These are phyloP conservation scores for Saturnia japonica DNA, from an alignment of 2,888 invertebrate species.

Conservation along the genomic window DNA sequence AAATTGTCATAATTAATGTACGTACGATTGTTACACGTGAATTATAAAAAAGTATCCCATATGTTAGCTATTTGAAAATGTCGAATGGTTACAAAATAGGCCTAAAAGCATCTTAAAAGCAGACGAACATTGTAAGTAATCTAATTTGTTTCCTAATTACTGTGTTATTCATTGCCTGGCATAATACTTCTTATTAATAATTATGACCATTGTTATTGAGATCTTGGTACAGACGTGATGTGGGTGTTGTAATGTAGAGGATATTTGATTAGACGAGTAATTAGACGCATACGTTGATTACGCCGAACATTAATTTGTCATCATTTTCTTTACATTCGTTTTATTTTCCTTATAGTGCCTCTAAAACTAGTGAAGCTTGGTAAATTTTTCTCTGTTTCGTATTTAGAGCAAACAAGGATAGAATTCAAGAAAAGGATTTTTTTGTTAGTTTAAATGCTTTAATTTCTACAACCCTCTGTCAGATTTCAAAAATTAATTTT, in stretches of 20 bases:
- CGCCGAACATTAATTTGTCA: not conserved
- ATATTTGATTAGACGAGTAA: conserved; percentile 4
- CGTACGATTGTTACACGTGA: not conserved
- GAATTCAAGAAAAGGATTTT: too few species aligned
- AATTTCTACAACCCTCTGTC: too few species aligned
- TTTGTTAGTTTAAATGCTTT: not conserved
- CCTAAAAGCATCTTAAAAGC: conserved; percentile 16
- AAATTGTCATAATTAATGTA: not conserved
- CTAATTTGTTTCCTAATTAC: conserved; percentile 21
- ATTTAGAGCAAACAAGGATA: too few species aligned
- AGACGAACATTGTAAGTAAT: conserved; percentile 18
- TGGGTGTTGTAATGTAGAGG: not conserved
- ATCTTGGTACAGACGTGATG: conserved; percentile 14
- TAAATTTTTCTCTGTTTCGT: not conserved
- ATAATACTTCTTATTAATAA: conserved; percentile 19
- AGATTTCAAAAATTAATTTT: too few species aligned
- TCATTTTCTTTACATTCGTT: not conserved
- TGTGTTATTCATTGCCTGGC: conserved; percentile 17
- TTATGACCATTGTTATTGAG: conserved; percentile 15
- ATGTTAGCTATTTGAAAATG: not conserved
- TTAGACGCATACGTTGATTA: not conserved
- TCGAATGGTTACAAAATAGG: conserved; percentile 15
- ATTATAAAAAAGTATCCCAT: not conserved
- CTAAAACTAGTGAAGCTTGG: not conserved
- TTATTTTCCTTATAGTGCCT: not conserved